A percentile compares a stretch with the other conserved stretches of the same genome.
Evolutionary conservation across 2,888 invertebrate species (phyloP).

Genomic region (Eulithis prunata): DNA sequence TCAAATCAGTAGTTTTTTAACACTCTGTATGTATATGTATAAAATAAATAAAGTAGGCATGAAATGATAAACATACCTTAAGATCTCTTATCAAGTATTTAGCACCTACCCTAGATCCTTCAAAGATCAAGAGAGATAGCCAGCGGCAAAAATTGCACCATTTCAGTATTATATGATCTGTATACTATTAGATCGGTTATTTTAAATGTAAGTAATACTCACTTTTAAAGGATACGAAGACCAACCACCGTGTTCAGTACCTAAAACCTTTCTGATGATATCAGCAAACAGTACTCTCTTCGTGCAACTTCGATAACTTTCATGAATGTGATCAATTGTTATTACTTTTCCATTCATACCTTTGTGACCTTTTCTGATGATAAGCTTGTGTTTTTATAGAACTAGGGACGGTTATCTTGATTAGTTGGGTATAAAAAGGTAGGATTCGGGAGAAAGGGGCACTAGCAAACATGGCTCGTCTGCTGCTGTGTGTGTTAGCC

Average conservation of each 20-base stretch:
- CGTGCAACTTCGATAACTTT: slow-evolving; percentile 26
- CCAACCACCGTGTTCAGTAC: slow-evolving; percentile 13
- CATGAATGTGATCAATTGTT: slow-evolving; percentile 23
- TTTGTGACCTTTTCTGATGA: slow-evolving; percentile 21
- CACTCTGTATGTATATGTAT: too few species aligned
- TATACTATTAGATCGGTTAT: too few species aligned
- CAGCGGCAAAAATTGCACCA: too few species aligned
- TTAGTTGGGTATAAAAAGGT: slow-evolving; percentile 50
- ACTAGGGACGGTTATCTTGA: slow-evolving; percentile 31
- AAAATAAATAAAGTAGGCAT: too few species aligned
- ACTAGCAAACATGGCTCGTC: slow-evolving; percentile 67
- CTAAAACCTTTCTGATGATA: slow-evolving; percentile 26
- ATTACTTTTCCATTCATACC: slow-evolving; percentile 11
- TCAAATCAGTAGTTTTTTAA: too few species aligned
- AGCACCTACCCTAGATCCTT: too few species aligned
- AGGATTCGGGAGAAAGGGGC: slow-evolving; percentile 35
- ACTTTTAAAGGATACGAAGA: slow-evolving; percentile 4
- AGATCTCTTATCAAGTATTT: too few species aligned
- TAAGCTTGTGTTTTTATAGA: slow-evolving; percentile 12
- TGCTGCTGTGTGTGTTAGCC: slow-evolving; percentile 66
- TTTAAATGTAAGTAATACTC: not conserved
- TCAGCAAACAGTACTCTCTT: slow-evolving; percentile 20
- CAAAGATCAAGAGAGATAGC: too few species aligned
- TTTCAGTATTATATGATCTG: too few species aligned
- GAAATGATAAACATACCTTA: too few species aligned